A percentile compares a stretch with the other conserved stretches of the same genome.
Conservation (phyloP, 2,797 vertebrate genomes). For the Siniperca undulata region DNA sequence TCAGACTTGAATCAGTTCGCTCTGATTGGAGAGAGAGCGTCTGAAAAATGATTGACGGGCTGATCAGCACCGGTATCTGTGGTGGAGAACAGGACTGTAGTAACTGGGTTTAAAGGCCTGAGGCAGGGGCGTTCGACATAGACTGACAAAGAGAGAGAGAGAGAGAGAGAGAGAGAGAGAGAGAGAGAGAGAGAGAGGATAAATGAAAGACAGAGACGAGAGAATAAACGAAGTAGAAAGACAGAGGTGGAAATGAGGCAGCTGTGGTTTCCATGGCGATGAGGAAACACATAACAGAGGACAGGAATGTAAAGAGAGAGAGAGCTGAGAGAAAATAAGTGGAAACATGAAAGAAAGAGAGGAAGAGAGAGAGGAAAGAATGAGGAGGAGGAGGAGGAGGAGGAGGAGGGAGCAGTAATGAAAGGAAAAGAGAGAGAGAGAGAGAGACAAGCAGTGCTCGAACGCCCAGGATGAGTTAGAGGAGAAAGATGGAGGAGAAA, state of each 20-base stretch:
- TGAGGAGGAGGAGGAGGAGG: background rate
- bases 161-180: background rate
- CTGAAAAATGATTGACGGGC: background rate
- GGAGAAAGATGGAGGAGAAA: background rate
- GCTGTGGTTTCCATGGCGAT: slow-evolving; percentile 38
- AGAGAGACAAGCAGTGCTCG: background rate
- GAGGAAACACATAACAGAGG: slow-evolving; percentile 49
- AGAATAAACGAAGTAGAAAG: background rate
- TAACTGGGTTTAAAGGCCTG: background rate
- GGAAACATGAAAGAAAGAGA: slow-evolving; percentile 14
- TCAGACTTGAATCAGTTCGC: background rate
- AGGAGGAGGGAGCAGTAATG: background rate
- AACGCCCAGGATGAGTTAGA: background rate
- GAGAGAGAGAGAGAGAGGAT: background rate
- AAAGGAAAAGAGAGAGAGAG: background rate
- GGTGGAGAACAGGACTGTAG: background rate
- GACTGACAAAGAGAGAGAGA: slow-evolving; percentile 12
- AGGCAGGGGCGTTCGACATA: background rate
- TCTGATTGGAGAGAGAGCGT: background rate
- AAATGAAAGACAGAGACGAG: background rate
- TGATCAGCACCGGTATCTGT: slow-evolving; percentile 7
- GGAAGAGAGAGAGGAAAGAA: background rate
- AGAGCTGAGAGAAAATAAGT: background rate
- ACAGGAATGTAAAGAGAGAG: slow-evolving; percentile 53
- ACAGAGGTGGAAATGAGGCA: slow-evolving; percentile 11